Evolutionary conservation across 2,888 invertebrate species (phyloP).

Genomic region (Diploptera punctata): DNA sequence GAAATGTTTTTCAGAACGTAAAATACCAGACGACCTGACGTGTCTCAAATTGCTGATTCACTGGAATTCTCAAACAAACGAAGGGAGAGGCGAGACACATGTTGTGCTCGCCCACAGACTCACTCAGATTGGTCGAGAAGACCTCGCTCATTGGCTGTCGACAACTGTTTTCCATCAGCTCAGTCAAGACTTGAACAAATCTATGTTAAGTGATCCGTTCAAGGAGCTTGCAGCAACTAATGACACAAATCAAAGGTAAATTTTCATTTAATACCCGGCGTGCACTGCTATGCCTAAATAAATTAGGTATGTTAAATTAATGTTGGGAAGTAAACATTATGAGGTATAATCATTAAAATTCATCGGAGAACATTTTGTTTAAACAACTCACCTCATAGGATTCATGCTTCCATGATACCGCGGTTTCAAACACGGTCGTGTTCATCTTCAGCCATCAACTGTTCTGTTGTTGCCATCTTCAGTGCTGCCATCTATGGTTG

Average conservation of each 20-base stretch:
- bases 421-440: too few relatives aligned
- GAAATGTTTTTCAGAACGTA: conserved; percentile 52
- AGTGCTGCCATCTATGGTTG: too few relatives aligned
- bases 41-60: conserved; percentile 64
- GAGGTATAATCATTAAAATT: too few relatives aligned
- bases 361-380: too few relatives aligned
- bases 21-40: conserved; percentile 58
- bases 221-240: conserved; percentile 44
- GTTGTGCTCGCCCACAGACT: conserved; percentile 62
- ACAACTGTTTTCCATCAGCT: conserved; percentile 62
- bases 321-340: too few relatives aligned
- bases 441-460: too few relatives aligned
- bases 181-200: conserved; percentile 57
- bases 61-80: conserved; percentile 61
- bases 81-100: conserved; percentile 65
- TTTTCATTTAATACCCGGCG: too few relatives aligned
- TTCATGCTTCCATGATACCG: too few relatives aligned
- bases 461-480: too few relatives aligned
- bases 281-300: too few relatives aligned
- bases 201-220: conserved; percentile 49
- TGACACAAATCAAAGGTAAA: background rate
- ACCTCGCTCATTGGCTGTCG: conserved; percentile 68
- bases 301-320: too few relatives aligned
- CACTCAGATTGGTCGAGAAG: conserved; percentile 62
- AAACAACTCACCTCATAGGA: too few relatives aligned